Conservation (phyloP, 2,797 vertebrate genomes). For the Chiloscyllium punctatum region DNA sequence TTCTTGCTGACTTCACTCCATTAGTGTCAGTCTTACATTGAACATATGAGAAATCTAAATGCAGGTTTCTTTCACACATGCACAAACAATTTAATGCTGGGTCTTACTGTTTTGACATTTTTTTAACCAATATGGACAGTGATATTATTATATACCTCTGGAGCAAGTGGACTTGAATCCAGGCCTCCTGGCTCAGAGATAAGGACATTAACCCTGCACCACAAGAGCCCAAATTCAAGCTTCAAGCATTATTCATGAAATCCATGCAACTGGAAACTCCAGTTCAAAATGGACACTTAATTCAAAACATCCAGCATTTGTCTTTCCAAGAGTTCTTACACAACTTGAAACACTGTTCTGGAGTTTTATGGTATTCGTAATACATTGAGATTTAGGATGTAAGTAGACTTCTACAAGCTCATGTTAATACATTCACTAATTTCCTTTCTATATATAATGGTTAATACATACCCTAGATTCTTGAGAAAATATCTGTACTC, state of each 20-base stretch:
- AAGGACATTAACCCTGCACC: too few species aligned
- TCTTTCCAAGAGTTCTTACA: not conserved
- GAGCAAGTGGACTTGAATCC: too few species aligned
- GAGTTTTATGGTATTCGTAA: not conserved
- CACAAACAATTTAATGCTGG: not conserved
- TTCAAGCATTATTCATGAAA: not conserved
- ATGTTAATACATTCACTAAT: not conserved
- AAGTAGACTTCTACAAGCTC: not conserved
- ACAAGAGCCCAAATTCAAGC: not conserved
- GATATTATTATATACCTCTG: too few species aligned
- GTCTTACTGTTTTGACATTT: not conserved
- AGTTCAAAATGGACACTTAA: not conserved
- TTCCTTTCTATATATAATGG: not conserved
- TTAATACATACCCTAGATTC: not conserved
- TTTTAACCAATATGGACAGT: too few species aligned
- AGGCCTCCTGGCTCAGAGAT: too few species aligned
- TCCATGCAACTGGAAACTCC: not conserved
- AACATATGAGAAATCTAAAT: too few species aligned
- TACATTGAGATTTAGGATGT: not conserved
- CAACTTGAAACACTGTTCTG: not conserved
- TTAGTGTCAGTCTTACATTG: not conserved
- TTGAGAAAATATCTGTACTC: slow-evolving; percentile 16
- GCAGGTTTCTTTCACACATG: not conserved
- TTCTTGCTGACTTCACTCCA: not conserved
- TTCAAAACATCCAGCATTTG: not conserved